Evolutionary conservation across 1,140 invertebrate species (phyloP).

Genomic region (Cardiocondyla obscurior): DNA sequence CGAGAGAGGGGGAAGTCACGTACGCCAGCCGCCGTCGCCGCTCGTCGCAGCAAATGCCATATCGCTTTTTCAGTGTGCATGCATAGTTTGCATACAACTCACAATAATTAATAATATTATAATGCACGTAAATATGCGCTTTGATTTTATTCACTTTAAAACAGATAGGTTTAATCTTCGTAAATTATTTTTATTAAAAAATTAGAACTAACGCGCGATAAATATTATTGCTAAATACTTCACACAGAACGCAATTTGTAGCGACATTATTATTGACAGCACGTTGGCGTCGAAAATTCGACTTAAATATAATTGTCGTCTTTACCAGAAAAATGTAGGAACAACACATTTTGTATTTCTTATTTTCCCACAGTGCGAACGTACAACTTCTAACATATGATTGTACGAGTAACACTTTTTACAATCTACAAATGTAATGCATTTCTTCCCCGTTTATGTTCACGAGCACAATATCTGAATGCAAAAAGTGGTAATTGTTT

Average conservation of each 20-base stretch:
- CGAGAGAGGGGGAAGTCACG: too few species aligned
- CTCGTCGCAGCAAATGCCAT: too few species aligned
- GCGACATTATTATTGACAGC: neutral
- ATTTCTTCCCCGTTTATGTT: neutral
- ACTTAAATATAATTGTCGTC: neutral
- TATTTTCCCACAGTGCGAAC: neutral
- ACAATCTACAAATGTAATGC: constrained; percentile 11
- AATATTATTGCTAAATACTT: constrained; percentile 44
- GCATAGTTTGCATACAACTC: neutral
- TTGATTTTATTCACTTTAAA: neutral
- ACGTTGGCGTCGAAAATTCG: neutral
- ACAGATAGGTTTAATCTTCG: neutral
- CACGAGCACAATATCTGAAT: neutral
- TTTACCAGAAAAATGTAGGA: constrained; percentile 13
- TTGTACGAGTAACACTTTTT: neutral
- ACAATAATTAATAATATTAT: neutral
- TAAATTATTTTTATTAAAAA: neutral
- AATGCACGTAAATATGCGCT: neutral
- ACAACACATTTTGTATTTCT: constrained; percentile 4
- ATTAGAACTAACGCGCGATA: neutral
- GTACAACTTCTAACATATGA: neutral
- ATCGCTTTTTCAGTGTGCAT: too few species aligned
- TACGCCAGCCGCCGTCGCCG: too few species aligned
- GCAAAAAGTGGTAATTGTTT: too few species aligned
- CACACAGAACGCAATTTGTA: neutral